Base-by-base conservation (phyloP, 2,797 vertebrate genomes). In the Rhinatrema bivittatum region DNA sequence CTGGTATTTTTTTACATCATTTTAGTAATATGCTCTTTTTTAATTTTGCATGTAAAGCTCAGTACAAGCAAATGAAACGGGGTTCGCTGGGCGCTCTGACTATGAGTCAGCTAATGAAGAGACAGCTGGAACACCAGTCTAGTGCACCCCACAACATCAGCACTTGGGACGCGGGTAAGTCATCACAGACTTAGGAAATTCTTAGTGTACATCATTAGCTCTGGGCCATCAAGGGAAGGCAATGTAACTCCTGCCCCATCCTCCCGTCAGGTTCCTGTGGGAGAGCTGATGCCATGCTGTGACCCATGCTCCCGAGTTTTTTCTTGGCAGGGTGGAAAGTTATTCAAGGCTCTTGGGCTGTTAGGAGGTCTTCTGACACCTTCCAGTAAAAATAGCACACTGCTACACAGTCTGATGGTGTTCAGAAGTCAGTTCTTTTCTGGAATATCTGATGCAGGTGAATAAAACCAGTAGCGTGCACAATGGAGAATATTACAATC, bases 21-120 rank as follows among this genome's bases (percentile, higher is more conserved):
- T n/a, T n/a, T n/a, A n/a, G n/a, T n/a, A n/a, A 31, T 25, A 15
- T 24, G 5, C 21, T 24, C 12, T 65, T 36, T 70, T 61, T 60
- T 62, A 60, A 51, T 79, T 78, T 78, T 63, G 76, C 64, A 74
- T 70, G 60, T 75, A 54, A 73, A 97, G 95, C 91, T 88, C 96
- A 97, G 85, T 94, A 93, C 79, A 93, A 93, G 58, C 94, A 95
- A 72, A 91, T 88, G 82, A 96, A 99, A 82, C 91, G 94, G 69
- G 95, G 92, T 68, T 98, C 93, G 56, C 72, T 99, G 78, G 95
- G 94, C 51, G 88, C 93, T 65, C 82, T 98, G 69, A 95, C 92
- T 65, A 93, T 98, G 93, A 93, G 90, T 74, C 96, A 98, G 76
- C 79, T 97, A 59, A 95, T 96, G 94, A 99, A 96, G 86, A 88